Evolutionary conservation across 1,140 invertebrate genomes (phyloP).

Genomic region (Papilio helenus): DNA sequence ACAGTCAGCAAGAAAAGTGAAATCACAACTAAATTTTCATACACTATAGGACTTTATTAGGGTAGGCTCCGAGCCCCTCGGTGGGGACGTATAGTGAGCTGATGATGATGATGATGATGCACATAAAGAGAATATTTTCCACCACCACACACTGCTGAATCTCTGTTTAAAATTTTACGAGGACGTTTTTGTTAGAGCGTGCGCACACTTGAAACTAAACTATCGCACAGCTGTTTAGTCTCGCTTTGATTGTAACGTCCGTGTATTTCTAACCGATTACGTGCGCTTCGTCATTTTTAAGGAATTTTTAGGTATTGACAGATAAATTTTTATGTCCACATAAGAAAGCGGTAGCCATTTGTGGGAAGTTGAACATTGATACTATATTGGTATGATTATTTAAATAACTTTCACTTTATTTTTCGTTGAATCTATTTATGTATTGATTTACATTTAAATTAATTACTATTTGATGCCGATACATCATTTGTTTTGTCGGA

Average conservation of each 20-base stretch:
- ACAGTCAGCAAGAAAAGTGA: neutral
- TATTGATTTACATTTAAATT: neutral
- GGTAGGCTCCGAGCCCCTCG: too few relatives aligned
- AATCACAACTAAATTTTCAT: neutral
- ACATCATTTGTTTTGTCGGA: neutral
- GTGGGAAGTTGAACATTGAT: conserved; percentile 27
- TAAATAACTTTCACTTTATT: conserved; percentile 22
- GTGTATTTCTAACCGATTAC: conserved; percentile 40
- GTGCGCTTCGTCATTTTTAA: conserved; percentile 23
- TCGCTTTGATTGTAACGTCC: too few relatives aligned
- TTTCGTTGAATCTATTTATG: neutral
- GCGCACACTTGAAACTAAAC: too few relatives aligned
- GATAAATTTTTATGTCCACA: conserved; percentile 32
- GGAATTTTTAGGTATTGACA: conserved; percentile 31
- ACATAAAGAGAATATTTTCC: too few relatives aligned
- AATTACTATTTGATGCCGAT: neutral
- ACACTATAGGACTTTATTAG: too few relatives aligned
- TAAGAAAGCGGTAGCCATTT: conserved; percentile 6
- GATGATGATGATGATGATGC: too few relatives aligned
- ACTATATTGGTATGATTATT: neutral
- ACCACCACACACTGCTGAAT: too few relatives aligned
- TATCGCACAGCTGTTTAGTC: too few relatives aligned
- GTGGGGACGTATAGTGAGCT: too few relatives aligned
- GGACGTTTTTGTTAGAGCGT: too few relatives aligned
- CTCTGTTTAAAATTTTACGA: too few relatives aligned